A percentile compares a stretch with the other conserved stretches of the same genome.
Evolutionary conservation across 2,888 invertebrate species (phyloP).

Genomic region (Ophion costatus): DNA sequence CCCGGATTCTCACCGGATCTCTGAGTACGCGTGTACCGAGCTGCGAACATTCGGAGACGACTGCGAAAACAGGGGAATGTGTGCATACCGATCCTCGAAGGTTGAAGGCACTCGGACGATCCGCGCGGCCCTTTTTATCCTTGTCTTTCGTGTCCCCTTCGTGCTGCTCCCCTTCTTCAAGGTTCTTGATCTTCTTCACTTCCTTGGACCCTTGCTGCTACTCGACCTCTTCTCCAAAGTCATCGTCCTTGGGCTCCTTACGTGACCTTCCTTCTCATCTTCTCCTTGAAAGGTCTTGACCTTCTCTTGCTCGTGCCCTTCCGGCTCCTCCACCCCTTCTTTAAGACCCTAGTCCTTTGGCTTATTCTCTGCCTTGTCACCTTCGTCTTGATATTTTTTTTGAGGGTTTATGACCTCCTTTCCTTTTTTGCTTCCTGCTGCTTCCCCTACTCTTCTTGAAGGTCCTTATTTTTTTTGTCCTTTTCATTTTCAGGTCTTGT

Average conservation of each 20-base stretch:
- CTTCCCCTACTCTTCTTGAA: too few species aligned
- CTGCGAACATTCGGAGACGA: conserved; percentile 47
- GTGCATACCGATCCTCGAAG: conserved; percentile 66
- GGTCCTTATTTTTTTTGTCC: too few species aligned
- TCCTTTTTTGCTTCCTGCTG: too few species aligned
- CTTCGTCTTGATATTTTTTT: too few species aligned
- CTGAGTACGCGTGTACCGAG: conserved; percentile 27
- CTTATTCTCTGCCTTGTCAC: too few species aligned
- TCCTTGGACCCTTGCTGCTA: neutral
- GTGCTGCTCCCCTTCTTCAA: conserved; percentile 20
- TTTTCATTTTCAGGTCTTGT: too few species aligned
- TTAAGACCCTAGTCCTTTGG: too few species aligned
- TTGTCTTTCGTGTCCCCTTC: neutral
- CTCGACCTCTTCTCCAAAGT: conserved; percentile 26
- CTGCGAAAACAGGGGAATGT: conserved; percentile 42
- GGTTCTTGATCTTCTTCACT: conserved; percentile 12
- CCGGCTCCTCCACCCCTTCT: too few species aligned
- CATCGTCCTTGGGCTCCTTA: conserved; percentile 7
- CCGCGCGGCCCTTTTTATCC: conserved; percentile 8
- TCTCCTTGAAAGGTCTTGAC: too few species aligned
- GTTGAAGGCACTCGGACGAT: conserved; percentile 47
- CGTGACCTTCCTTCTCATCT: neutral
- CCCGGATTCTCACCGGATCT: conserved; percentile 13
- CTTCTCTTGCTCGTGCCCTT: neutral
- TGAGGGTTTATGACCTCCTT: too few species aligned